Conservation (phyloP, 1,140 invertebrate species). For the Pseudomyrmex pallidus region DNA sequence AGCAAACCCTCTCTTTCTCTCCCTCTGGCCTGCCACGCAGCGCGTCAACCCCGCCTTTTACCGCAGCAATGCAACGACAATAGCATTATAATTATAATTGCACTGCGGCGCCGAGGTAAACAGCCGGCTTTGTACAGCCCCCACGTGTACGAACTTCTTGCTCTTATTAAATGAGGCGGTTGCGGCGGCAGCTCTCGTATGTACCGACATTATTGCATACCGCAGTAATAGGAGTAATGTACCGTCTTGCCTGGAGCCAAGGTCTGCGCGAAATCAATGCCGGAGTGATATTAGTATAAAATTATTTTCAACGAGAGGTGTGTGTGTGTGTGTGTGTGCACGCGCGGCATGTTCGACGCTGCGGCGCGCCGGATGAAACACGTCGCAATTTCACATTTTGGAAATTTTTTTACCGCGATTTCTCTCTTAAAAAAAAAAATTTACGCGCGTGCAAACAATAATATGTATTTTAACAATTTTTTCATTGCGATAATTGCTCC, state of each 20-base stretch:
- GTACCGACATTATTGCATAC: constrained; percentile 62
- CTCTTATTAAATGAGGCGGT: constrained; percentile 71
- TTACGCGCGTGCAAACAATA: no score
- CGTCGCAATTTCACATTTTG: no score
- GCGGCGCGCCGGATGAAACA: no score
- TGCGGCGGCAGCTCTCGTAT: constrained; percentile 56
- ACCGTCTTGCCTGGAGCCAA: constrained; percentile 54
- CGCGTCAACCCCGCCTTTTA: constrained; percentile 40
- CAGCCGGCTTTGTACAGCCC: constrained; percentile 66
- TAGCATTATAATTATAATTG: constrained; percentile 77
- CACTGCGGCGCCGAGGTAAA: constrained; percentile 62
- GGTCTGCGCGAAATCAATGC: constrained; percentile 53
- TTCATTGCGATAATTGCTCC: constrained; percentile 41
- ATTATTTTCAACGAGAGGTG: constrained; percentile 24
- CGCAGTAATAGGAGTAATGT: constrained; percentile 65
- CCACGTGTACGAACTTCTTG: constrained; percentile 64
- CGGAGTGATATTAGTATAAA: constrained; percentile 48
- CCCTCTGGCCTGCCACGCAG: not conserved
- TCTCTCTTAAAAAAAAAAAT: no score
- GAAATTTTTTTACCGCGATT: no score
- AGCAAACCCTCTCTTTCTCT: no score
- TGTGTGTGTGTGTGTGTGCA: not conserved
- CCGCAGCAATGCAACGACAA: constrained; percentile 65
- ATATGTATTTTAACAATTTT: no score
- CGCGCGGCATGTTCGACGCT: no score